Evolutionary conservation across 2,888 invertebrate species (phyloP).

Genomic region (Plemyria rubiginata): DNA sequence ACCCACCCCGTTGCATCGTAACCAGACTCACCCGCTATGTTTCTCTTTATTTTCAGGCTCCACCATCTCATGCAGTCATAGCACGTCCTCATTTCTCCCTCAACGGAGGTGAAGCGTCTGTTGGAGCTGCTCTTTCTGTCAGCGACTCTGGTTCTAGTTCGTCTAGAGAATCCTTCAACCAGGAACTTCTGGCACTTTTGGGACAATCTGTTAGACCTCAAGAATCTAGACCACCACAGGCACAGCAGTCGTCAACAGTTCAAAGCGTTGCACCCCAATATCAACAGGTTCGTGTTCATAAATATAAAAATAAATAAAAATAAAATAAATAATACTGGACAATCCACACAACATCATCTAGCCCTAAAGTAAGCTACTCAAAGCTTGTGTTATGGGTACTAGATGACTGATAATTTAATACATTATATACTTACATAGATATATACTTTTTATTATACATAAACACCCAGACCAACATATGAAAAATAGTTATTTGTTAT

Average conservation of each 20-base stretch:
- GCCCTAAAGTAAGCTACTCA: too few species aligned
- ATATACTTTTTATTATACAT: too few species aligned
- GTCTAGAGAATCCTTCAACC: constrained; percentile 58
- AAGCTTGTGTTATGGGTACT: too few species aligned
- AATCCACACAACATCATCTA: too few species aligned
- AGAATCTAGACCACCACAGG: constrained; percentile 58
- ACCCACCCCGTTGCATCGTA: too few species aligned
- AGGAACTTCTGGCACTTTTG: constrained; percentile 68
- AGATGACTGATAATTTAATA: too few species aligned
- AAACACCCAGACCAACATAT: too few species aligned
- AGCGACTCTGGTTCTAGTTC: constrained; percentile 66
- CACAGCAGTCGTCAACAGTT: constrained; percentile 59
- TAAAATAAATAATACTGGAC: too few species aligned
- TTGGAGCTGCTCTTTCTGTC: constrained; percentile 77
- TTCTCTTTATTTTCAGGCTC: constrained; percentile 55
- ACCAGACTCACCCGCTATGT: too few species aligned
- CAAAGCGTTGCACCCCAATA: constrained; percentile 64
- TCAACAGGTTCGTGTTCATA: constrained; percentile 57
- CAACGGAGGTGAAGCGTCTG: constrained; percentile 78
- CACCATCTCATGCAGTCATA: constrained; percentile 77
- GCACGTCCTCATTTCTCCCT: constrained; percentile 72
- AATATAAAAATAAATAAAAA: too few species aligned
- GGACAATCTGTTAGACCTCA: constrained; percentile 64
- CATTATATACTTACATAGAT: too few species aligned
- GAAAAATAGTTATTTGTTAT: too few species aligned